phyloP scores from a whole-genome alignment of 2,888 invertebrate genomes.

The Helleia helle region DNA sequence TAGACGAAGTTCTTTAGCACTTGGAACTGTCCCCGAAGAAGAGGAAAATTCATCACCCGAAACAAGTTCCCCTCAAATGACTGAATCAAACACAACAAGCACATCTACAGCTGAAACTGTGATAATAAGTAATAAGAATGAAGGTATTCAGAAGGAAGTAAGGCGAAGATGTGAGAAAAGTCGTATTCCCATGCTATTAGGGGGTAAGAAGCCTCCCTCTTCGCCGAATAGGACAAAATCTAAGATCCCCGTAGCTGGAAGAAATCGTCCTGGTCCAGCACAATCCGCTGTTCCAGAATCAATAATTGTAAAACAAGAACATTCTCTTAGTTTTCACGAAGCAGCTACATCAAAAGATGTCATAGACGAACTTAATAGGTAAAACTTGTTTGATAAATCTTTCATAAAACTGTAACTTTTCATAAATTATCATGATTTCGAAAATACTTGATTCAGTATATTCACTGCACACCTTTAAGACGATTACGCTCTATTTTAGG shows the following conservation, averaged over 20 bases:
- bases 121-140: constrained; percentile 76
- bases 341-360: constrained; percentile 84
- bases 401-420: too few relatives aligned
- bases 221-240: constrained; percentile 53
- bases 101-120: constrained; percentile 82
- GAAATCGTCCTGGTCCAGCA: constrained; percentile 28
- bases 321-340: constrained; percentile 81
- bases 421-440: too few relatives aligned
- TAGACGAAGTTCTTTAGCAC: constrained; percentile 53
- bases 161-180: constrained; percentile 67
- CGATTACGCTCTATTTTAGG: too few relatives aligned
- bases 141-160: constrained; percentile 44
- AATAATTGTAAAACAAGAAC: constrained; percentile 67
- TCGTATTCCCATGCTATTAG: constrained; percentile 69
- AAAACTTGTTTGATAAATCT: too few relatives aligned
- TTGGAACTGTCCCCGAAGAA: constrained; percentile 77
- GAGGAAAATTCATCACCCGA: constrained; percentile 74
- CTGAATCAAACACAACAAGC: constrained; percentile 78
- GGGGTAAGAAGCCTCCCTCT: constrained; percentile 61
- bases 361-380: constrained; percentile 81
- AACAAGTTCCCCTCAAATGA: constrained; percentile 73
- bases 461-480: too few relatives aligned
- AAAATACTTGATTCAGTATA: too few relatives aligned
- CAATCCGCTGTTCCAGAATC: constrained; percentile 41
- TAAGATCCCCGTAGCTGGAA: constrained; percentile 58